A percentile compares a stretch with the other conserved stretches of the same genome.
Evolutionary conservation across 2,113 vertebrate genomes (phyloP).

Genomic region (Lucifuga dentata): DNA sequence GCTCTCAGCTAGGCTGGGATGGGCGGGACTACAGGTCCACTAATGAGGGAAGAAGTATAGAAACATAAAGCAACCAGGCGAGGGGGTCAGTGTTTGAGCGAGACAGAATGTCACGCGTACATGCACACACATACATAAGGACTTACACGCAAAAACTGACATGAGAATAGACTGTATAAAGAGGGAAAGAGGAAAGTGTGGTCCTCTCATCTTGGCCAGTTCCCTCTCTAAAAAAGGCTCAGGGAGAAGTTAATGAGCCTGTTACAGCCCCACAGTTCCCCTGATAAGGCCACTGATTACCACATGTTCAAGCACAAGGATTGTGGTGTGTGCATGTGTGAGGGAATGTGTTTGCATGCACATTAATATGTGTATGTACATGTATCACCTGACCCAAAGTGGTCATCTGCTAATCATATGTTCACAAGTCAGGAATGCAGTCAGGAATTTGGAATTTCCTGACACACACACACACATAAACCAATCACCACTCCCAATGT

Average conservation of each 20-base stretch:
- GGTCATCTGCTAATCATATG: conserved; percentile 60
- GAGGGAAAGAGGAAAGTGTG: conserved; percentile 27
- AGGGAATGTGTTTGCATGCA: conserved; percentile 20
- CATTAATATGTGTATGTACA: conserved; percentile 16
- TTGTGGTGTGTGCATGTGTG: conserved; percentile 16
- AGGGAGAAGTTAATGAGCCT: conserved; percentile 73
- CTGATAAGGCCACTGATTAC: conserved; percentile 66
- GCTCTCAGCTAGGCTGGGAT: conserved; percentile 36
- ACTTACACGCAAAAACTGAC: conserved; percentile 33
- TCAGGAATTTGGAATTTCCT: conserved; percentile 36
- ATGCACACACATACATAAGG: conserved; percentile 31
- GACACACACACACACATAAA: conserved; percentile 42
- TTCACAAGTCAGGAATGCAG: conserved; percentile 54
- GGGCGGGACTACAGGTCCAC: conserved; percentile 34
- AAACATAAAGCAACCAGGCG: conserved; percentile 32
- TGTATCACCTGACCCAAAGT: conserved; percentile 59
- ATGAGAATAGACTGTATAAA: conserved; percentile 39
- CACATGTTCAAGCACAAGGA: conserved; percentile 61
- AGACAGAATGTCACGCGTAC: conserved; percentile 12
- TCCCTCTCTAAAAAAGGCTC: conserved; percentile 59
- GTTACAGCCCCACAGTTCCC: conserved; percentile 58
- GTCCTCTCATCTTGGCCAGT: conserved; percentile 50
- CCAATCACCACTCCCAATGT: conserved; percentile 35
- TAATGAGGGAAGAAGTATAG: conserved; percentile 68
- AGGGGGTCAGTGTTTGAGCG: conserved; percentile 18